Percentiles rank a stretch among this genome's conserved stretches.
phyloP scores from a whole-genome alignment of 2,113 vertebrate genomes.

The Mionectes macconnelli region DNA sequence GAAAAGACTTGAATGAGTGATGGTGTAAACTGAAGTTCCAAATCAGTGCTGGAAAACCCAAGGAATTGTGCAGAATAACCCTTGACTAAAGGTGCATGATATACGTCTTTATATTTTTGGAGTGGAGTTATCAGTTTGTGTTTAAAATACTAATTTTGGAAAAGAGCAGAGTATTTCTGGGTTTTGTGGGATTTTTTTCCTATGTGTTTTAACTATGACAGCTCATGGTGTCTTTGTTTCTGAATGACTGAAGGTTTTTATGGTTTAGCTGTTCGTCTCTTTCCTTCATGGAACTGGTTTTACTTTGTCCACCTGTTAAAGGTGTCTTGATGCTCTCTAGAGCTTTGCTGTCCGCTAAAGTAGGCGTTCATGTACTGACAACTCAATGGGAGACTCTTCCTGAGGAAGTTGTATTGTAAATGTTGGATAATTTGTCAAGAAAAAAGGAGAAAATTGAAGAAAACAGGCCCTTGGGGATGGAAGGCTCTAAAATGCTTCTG shows the following conservation, averaged over 20 bases:
- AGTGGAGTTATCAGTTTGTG: not conserved
- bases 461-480: not conserved
- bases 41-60: not conserved
- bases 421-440: not conserved
- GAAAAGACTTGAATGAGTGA: not conserved
- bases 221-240: not conserved
- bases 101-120: not conserved
- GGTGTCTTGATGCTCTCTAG: not conserved
- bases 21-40: not conserved
- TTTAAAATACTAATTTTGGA: not conserved
- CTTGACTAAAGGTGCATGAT: not conserved
- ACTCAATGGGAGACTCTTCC: not conserved
- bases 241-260: not conserved
- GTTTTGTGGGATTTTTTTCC: not conserved
- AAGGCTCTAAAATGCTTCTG: not conserved
- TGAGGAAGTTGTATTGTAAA: not conserved
- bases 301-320: not conserved
- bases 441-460: not conserved
- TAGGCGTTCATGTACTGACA: not conserved
- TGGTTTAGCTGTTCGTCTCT: not conserved
- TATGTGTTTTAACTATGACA: not conserved
- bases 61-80: not conserved
- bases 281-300: not conserved
- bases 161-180: not conserved
- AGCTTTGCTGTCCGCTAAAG: not conserved